Percentiles rank a stretch among this genome's conserved stretches.
These are phyloP conservation scores for Potorous gilbertii DNA, from an alignment of 2,797 vertebrate species.

Conservation along the genomic window DNA sequence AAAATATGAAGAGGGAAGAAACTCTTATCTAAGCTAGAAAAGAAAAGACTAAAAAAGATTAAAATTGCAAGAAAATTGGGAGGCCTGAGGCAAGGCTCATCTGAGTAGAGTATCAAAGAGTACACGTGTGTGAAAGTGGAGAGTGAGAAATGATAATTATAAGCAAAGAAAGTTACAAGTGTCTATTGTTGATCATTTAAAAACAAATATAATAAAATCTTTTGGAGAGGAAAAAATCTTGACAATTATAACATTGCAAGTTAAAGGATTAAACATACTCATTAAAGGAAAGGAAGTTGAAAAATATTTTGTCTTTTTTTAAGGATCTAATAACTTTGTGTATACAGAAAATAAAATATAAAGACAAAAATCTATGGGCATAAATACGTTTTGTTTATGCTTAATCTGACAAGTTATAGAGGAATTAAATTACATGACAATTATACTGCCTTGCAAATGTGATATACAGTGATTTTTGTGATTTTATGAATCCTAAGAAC, in stretches of 20 bases:
- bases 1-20: background rate
- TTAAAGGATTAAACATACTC: background rate
- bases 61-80: no score
- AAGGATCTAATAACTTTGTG: background rate
- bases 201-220: background rate
- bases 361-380: background rate
- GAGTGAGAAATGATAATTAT: background rate
- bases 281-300: background rate
- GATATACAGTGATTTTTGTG: background rate
- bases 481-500: background rate
- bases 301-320: background rate
- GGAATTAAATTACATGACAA: background rate
- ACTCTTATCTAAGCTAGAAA: background rate
- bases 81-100: background rate
- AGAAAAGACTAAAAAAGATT: background rate
- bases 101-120: background rate
- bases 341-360: background rate
- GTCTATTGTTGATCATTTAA: background rate
- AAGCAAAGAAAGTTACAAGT: background rate
- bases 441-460: background rate
- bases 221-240: background rate
- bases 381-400: no score
- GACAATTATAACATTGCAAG: background rate
- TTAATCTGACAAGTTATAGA: no score
- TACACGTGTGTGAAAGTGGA: background rate